A percentile compares a stretch with the other conserved stretches of the same genome.
These are phyloP conservation scores for Limnephilus auricula DNA, from an alignment of 2,888 invertebrate genomes.

Conservation along the genomic window DNA sequence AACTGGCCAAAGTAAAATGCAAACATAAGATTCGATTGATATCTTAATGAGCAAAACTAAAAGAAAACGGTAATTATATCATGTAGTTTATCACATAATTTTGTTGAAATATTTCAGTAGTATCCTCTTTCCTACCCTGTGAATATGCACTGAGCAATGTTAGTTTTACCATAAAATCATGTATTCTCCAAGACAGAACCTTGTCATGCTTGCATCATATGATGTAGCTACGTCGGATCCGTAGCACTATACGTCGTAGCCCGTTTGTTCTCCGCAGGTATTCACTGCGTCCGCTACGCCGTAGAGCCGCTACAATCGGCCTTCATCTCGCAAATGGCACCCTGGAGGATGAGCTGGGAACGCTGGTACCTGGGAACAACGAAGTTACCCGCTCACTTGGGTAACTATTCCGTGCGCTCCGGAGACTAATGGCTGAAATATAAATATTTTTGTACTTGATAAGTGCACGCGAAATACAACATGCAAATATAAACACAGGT, in stretches of 20 bases:
- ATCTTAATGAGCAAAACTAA: too few relatives aligned
- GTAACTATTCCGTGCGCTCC: constrained; percentile 13
- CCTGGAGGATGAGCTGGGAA: constrained; percentile 51
- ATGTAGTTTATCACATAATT: background rate
- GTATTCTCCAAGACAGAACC: background rate
- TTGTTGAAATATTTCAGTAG: background rate
- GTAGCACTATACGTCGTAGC: constrained; percentile 19
- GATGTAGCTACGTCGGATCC: constrained; percentile 26
- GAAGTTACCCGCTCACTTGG: constrained; percentile 19
- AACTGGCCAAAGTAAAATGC: too few relatives aligned
- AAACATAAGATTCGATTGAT: too few relatives aligned
- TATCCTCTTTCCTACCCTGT: background rate
- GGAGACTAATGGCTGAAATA: constrained; percentile 6
- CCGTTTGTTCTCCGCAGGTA: constrained; percentile 32
- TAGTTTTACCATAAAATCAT: background rate
- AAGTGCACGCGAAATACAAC: background rate
- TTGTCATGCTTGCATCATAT: background rate
- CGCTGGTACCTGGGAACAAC: background rate
- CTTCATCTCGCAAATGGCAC: constrained; percentile 63
- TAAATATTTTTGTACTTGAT: background rate
- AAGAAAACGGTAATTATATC: too few relatives aligned
- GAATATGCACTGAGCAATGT: background rate
- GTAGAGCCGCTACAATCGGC: constrained; percentile 56
- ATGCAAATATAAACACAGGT: background rate
- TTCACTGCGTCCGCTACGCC: constrained; percentile 23